phyloP scores from a whole-genome alignment of 2,797 vertebrate genomes.

The Vespertilio murinus region DNA sequence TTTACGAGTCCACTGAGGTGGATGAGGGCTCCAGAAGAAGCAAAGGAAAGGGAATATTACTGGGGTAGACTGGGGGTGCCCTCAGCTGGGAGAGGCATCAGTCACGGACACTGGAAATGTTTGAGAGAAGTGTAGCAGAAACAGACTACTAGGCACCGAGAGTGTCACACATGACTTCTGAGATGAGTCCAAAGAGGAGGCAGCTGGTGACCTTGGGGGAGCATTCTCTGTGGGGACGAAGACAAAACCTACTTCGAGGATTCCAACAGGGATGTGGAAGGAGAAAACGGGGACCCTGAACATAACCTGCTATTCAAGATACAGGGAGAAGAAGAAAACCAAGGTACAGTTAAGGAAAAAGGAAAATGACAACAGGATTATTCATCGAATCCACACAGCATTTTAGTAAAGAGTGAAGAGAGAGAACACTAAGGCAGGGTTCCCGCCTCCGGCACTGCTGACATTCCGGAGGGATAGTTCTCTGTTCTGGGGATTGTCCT shows the following conservation, averaged over 20 bases:
- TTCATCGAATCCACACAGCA: fast-evolving
- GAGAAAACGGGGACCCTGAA: background rate
- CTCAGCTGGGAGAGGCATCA: background rate
- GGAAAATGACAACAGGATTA: fast-evolving
- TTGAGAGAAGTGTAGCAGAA: background rate
- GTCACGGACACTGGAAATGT: too few relatives aligned
- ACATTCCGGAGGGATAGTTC: fast-evolving
- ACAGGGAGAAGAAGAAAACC: too few relatives aligned
- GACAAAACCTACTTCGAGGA: background rate
- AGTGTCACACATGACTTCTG: background rate
- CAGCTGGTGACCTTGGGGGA: too few relatives aligned
- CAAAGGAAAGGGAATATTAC: too few relatives aligned
- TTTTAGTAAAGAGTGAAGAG: fast-evolving
- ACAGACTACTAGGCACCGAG: fast-evolving
- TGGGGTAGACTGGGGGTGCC: fast-evolving
- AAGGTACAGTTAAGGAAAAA: background rate
- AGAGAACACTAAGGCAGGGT: fast-evolving
- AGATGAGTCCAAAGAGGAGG: background rate
- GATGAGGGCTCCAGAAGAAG: background rate
- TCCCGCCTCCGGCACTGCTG: fast-evolving
- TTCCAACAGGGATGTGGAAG: background rate
- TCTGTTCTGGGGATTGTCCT: too few relatives aligned
- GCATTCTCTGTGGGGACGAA: fast-evolving
- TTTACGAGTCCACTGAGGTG: fast-evolving
- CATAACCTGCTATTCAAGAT: fast-evolving